Evolutionary conservation across 2,113 vertebrate genomes (phyloP), one percentile per base, ranked within the genome.

Genomic region (Crotalus helleri): DNA sequence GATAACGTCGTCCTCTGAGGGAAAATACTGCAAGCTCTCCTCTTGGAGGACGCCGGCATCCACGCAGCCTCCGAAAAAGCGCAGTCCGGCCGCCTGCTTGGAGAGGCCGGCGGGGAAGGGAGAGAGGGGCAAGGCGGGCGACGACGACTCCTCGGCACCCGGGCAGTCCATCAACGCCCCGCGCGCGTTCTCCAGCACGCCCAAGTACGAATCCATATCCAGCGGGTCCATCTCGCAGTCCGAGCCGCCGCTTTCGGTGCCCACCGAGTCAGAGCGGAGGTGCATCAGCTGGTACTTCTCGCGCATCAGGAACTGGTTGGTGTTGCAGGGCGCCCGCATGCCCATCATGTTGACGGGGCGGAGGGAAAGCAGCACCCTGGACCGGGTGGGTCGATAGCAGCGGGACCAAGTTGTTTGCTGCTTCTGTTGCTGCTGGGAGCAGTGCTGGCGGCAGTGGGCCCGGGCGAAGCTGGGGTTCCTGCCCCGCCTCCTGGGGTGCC

Each of bases 291-390:
- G 98, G 94, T 99, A 98, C 95, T 98, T 98, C 95, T 99, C 98
- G 24, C 97, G 97, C 98, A 99, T 99, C 58, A 99, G 96, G 94
- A 99, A 98, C 97, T 99, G 98, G 97, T 99, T 99, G 91, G 98
- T 99, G 97, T 99, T 98, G 94, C 98, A 97, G 3, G 98, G 98
- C 5, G 98, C 98, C 29, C 98, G 96, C 98, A 98, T 99, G 10
- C 98, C 98, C 94, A 98, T 95, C 2, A 98, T 86, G 88, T 98
- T 98, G n/a, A 98, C 96, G 5, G 98, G 98, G 44, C 98, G 97
- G 81, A 98, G 96, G 0, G 98, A 96, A 1, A 97, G 94, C 89
- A 96, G 93, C 92, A 95, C 94, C 46, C 96, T 89, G 54, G 95
- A 92, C 44, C 94, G 94, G 6, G 46, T 89, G 17, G 96, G 95